Evolutionary conservation across 1,140 invertebrate genomes (phyloP).

Genomic region (Temnothorax curvispinosus): DNA sequence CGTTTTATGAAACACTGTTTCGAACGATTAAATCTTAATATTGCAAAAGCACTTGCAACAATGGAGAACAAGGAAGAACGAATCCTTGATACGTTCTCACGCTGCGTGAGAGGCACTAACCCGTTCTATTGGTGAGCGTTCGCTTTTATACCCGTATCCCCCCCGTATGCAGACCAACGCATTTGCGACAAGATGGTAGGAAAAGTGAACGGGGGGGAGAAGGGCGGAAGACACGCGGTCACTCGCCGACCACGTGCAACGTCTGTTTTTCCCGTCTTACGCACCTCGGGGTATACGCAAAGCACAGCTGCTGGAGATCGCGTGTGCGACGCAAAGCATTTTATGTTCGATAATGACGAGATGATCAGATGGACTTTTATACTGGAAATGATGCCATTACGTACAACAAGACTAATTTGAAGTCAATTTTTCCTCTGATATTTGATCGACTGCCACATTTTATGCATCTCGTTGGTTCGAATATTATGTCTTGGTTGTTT

Average conservation of each 20-base stretch:
- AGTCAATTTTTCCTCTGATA: neutral
- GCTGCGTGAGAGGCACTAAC: slow-evolving; percentile 68
- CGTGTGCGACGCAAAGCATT: slow-evolving; percentile 12
- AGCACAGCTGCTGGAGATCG: slow-evolving; percentile 53
- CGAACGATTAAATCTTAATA: neutral
- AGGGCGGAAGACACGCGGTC: slow-evolving; percentile 60
- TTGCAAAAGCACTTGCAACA: neutral
- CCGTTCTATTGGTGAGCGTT: slow-evolving; percentile 46
- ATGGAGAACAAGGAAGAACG: neutral
- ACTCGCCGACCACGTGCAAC: slow-evolving; percentile 71
- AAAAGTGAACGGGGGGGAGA: slow-evolving; percentile 50
- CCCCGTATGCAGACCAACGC: neutral
- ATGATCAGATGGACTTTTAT: neutral
- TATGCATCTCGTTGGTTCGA: neutral
- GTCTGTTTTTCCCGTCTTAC: slow-evolving; percentile 63
- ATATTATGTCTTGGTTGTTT: neutral
- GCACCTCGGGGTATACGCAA: neutral
- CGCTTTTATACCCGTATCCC: slow-evolving; percentile 76
- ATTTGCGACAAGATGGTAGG: slow-evolving; percentile 52
- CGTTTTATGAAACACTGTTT: neutral
- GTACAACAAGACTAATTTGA: neutral
- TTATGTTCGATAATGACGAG: neutral
- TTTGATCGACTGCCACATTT: neutral
- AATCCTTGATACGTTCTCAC: neutral
- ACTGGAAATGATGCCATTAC: neutral